Base-by-base conservation (phyloP, 2,113 vertebrate species). In the Paralichthys olivaceus region DNA sequence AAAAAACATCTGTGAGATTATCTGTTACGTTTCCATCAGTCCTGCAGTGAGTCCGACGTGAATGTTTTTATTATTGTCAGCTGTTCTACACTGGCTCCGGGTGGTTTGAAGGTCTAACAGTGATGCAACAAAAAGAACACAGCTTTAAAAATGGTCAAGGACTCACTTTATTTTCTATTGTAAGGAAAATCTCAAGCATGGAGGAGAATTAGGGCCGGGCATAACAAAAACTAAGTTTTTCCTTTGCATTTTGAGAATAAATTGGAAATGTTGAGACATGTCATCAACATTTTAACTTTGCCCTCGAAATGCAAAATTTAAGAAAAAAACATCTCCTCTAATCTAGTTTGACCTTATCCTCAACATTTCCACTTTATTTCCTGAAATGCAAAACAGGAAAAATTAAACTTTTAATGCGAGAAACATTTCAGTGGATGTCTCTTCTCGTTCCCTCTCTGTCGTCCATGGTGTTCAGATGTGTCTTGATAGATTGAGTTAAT, bases 401-500 rank as follows among this genome's bases (percentile, higher is more conserved):
- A 43, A 43, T 4, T 43, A 2, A 43, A 43, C 40, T 43, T 29
- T 29, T 3, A 29, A 29, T 3, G 5, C 28, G 5, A 29, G 28
- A 2, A 3, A 29, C 37, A 40, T 40, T 40, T 40, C 37, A 40
- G 37, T 12, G 37, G 37, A 11, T 40, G 9, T 40, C 32, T 34
- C 32, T 34, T 34, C 32, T 34, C 11, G 9, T 40, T 19, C 19
- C 17, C 54, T 34, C 51, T 47, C 17, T 58, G 15, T 59, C 59
- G 66, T 79, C 63, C 71, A 29, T 15, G 0, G 5, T 40, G 69
- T 71, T 75, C 66, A 69, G 69, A 75, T 37, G 5, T 26, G 22
- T 25, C 49, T 47, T 83, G 81, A 89, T 78, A 5, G 67, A 86
- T 76, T 3, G 76, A 17, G 47, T 73, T 77, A 83, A 83, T 87